Percentiles rank a stretch among this genome's conserved stretches.
These are phyloP conservation scores for Drosophila gunungcola DNA, from an alignment of 1,140 invertebrate species.

Conservation along the genomic window DNA sequence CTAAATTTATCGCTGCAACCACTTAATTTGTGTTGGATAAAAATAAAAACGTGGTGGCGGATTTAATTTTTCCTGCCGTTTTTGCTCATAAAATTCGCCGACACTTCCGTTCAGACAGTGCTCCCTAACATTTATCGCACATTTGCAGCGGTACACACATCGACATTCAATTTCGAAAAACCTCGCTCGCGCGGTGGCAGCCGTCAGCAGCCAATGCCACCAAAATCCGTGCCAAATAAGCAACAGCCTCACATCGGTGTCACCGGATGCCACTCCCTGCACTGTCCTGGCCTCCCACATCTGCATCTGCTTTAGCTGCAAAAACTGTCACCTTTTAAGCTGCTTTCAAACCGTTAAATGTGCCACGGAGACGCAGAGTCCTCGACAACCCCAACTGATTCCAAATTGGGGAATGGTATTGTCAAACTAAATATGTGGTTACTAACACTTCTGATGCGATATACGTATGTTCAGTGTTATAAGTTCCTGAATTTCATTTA, in stretches of 20 bases:
- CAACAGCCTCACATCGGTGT: slow-evolving; percentile 58
- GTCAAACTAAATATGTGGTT: background rate
- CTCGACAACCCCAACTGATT: slow-evolving; percentile 15
- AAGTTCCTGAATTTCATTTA: too few relatives aligned
- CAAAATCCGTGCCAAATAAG: slow-evolving; percentile 71
- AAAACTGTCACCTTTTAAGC: slow-evolving; percentile 67
- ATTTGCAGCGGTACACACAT: slow-evolving; percentile 58
- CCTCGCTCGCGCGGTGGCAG: slow-evolving; percentile 19
- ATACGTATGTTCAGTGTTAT: background rate
- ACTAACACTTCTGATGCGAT: background rate
- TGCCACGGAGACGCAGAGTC: slow-evolving; percentile 14
- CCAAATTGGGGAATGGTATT: slow-evolving; percentile 22
- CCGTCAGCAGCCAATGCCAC: slow-evolving; percentile 2
- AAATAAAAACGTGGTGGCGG: background rate
- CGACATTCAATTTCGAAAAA: slow-evolving; percentile 63
- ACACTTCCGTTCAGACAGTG: slow-evolving; percentile 8
- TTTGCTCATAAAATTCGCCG: slow-evolving; percentile 14
- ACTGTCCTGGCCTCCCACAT: background rate
- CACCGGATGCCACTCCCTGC: slow-evolving; percentile 37
- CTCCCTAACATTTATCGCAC: slow-evolving; percentile 59
- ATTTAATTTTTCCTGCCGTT: background rate
- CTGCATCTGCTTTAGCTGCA: slow-evolving; percentile 36
- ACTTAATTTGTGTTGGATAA: background rate
- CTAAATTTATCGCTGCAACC: slow-evolving; percentile 3
- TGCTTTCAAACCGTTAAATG: slow-evolving; percentile 55